These are phyloP conservation scores for Prenolepis imparis DNA, from an alignment of 2,888 invertebrate genomes.

Conservation along the genomic window DNA sequence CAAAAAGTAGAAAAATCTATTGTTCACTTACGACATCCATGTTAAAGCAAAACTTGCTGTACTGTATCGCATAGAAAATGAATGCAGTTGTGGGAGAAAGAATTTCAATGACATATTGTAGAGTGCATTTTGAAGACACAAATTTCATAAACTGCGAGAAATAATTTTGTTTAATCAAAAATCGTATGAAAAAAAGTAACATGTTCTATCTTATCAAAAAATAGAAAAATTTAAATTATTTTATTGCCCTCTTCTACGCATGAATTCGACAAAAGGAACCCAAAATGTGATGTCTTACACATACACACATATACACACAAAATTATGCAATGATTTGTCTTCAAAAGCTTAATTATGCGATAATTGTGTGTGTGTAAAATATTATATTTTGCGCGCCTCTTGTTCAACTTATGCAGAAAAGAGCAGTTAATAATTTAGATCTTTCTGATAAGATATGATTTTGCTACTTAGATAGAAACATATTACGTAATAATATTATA, in stretches of 20 bases:
- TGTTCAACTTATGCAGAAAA: background rate
- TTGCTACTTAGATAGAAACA: background rate
- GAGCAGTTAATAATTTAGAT: background rate
- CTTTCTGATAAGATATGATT: background rate
- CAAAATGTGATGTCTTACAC: background rate
- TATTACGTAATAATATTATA: too few species aligned
- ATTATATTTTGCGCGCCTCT: background rate
- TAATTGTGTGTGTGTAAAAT: background rate
- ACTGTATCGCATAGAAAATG: background rate
- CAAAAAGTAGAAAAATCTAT: background rate
- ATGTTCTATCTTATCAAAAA: background rate
- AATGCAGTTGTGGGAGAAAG: background rate
- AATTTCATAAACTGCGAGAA: conserved; percentile 7
- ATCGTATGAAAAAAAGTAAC: background rate
- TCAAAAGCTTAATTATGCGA: background rate
- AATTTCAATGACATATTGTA: conserved; percentile 12
- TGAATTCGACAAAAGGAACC: background rate
- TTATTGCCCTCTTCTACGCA: background rate
- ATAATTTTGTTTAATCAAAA: background rate
- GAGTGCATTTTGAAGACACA: background rate
- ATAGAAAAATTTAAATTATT: background rate
- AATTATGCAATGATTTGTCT: too few species aligned
- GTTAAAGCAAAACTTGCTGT: background rate
- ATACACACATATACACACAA: too few species aligned
- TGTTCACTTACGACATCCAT: conserved; percentile 22